A percentile compares a stretch with the other conserved stretches of the same genome.
Evolutionary conservation across 2,113 vertebrate genomes (phyloP).

Genomic region (Ploceus nigricollis): DNA sequence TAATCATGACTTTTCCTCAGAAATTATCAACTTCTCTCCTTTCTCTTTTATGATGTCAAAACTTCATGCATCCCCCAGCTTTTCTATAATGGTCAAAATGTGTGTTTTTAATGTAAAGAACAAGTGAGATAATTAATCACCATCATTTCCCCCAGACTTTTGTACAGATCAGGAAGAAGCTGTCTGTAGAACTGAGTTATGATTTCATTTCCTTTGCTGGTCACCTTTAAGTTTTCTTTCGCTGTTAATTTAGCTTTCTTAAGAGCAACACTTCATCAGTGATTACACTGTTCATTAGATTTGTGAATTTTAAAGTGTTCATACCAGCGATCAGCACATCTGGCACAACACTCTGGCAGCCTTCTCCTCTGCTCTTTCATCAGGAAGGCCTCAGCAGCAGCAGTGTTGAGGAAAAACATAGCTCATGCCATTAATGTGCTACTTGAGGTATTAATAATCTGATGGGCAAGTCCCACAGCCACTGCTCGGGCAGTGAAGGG

Average conservation of each 20-base stretch:
- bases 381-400: not conserved
- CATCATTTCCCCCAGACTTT: not conserved
- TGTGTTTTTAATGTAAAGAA: slow-evolving; percentile 31
- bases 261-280: not conserved
- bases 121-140: slow-evolving; percentile 45
- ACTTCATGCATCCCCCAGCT: not conserved
- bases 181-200: not conserved
- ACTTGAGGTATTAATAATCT: not conserved
- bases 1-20: not conserved
- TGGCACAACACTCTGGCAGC: not conserved
- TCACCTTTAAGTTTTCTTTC: slow-evolving; percentile 5
- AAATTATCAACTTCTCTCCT: not conserved
- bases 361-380: not conserved
- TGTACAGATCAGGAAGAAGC: not conserved
- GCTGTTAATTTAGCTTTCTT: slow-evolving; percentile 6
- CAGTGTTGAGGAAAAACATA: not conserved
- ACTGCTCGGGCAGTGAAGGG: not conserved
- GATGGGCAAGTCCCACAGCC: not conserved
- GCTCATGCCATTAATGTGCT: not conserved
- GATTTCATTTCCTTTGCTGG: slow-evolving; percentile 42
- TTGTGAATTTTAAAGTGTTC: not conserved
- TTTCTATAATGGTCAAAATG: slow-evolving; percentile 7
- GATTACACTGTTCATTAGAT: not conserved
- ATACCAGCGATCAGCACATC: not conserved
- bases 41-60: not conserved